phyloP scores from a whole-genome alignment of 2,888 invertebrate species.

The Koerneria pararmatus region DNA sequence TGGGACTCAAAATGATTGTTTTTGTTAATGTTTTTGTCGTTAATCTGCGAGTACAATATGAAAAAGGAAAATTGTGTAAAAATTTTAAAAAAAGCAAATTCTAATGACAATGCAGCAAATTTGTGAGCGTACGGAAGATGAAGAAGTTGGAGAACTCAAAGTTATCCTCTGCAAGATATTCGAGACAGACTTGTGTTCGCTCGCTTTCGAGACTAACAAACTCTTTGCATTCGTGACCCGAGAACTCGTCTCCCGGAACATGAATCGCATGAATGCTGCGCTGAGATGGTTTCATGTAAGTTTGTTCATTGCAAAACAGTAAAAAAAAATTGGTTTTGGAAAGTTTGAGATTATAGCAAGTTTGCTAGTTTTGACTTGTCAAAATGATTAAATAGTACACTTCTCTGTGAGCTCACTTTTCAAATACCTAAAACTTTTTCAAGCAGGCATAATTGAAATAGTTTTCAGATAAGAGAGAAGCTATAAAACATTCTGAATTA shows the following conservation, averaged over 20 bases:
- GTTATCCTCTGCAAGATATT: slow-evolving; percentile 84
- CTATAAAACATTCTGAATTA: too few species aligned
- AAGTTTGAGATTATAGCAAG: neutral
- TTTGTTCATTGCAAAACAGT: neutral
- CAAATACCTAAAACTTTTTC: too few species aligned
- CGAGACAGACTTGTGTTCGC: slow-evolving; percentile 89
- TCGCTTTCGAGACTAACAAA: slow-evolving; percentile 87
- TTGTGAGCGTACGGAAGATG: slow-evolving; percentile 33
- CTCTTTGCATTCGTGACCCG: slow-evolving; percentile 89
- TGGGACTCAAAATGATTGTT: too few species aligned
- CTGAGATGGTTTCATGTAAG: slow-evolving; percentile 63
- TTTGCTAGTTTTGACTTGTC: too few species aligned
- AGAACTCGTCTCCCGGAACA: slow-evolving; percentile 68
- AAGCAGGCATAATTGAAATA: too few species aligned
- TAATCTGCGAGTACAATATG: too few species aligned
- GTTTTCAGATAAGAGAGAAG: too few species aligned
- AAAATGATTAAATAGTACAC: too few species aligned
- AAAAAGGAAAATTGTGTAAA: neutral
- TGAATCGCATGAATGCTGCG: slow-evolving; percentile 63
- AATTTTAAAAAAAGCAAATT: too few species aligned
- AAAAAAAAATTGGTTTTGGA: neutral
- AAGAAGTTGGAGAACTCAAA: slow-evolving; percentile 74
- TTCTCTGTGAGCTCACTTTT: too few species aligned
- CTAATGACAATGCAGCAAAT: slow-evolving; percentile 17
- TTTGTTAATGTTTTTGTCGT: too few species aligned